Base-by-base conservation (phyloP, 2,113 vertebrate species). In the Setophaga kirtlandii region DNA sequence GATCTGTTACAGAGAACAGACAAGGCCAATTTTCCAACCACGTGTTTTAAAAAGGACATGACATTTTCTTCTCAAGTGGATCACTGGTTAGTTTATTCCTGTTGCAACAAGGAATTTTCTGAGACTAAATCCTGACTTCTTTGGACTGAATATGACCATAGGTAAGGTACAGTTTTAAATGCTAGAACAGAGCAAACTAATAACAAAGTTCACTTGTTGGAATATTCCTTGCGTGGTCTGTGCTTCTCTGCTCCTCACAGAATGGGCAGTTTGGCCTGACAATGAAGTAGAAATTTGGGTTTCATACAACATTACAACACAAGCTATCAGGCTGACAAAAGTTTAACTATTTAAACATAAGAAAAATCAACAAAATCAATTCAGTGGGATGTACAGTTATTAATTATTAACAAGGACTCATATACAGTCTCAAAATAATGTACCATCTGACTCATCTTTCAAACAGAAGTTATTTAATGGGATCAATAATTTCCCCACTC, bases 401-500 rank as follows among this genome's bases (percentile, higher is more conserved):
- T 82, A 73, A 50, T 27, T 69, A 39, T 70, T 88, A 94, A 78
- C 30, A 86, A 67, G 59, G 19, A 56, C 47, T 78, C 55, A 27
- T 31, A 59, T 10, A 52, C 18, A 58, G 31, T 73, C 44, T 52
- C 42, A 82, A 65, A 96, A 68, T 71, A 81, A 75, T 62, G 58
- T 89, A 49, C 42, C 42, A 41, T 44, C 73, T 74, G 60, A 67
- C n/a, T 52, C 56, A 9, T 77, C 56, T 35, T 89, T 81, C 52
- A n/a, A 82, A 60, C 5, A 41, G 33, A 58, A 80, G 25, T 30
- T 16, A 86, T 52, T 65, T 73, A 74, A 47, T 30, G 73, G 37
- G 84, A 59, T 97, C 96, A 98, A 5, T 97, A 89, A 81, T 97
- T 98, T 78, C 98, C 98, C 99, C 99, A 99, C 75, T 99, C 99